phyloP scores from a whole-genome alignment of 2,113 vertebrate species.

The Paraplagusia blochii region DNA sequence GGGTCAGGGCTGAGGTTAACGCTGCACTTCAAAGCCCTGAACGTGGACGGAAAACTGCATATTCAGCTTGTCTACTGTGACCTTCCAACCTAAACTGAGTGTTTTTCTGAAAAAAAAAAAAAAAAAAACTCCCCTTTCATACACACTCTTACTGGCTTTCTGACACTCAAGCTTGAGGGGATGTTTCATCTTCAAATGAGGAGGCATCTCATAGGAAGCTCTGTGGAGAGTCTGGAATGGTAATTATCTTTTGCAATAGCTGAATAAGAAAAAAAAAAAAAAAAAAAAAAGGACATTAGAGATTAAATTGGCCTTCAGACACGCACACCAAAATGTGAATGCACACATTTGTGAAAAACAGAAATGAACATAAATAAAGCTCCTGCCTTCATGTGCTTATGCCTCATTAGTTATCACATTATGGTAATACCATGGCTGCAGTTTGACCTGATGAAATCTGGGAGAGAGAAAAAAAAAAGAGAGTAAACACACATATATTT shows the following conservation, averaged over 20 bases:
- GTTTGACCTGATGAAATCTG: no score
- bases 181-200: slow-evolving; percentile 61
- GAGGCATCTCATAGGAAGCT: slow-evolving; percentile 52
- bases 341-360: slow-evolving; percentile 1
- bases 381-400: no score
- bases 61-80: slow-evolving; percentile 39
- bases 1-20: slow-evolving; percentile 42
- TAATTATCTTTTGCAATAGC: slow-evolving; percentile 46
- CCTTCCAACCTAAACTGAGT: slow-evolving; percentile 12
- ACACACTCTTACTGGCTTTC: not conserved
- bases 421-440: no score
- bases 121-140: not conserved
- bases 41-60: slow-evolving; percentile 30
- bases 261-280: slow-evolving; percentile 47
- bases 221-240: slow-evolving; percentile 41
- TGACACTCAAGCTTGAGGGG: slow-evolving; percentile 43
- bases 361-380: no score
- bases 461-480: no score
- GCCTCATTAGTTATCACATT: no score
- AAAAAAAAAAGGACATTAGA: slow-evolving; percentile 36
- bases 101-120: no score
- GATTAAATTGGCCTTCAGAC: slow-evolving; percentile 6
- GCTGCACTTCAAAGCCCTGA: slow-evolving; percentile 35
- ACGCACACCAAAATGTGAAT: slow-evolving; percentile 7
- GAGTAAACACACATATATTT: no score